These are phyloP conservation scores for Himantopus leucocephalus DNA, from an alignment of 2,113 vertebrate species.

Conservation along the genomic window DNA sequence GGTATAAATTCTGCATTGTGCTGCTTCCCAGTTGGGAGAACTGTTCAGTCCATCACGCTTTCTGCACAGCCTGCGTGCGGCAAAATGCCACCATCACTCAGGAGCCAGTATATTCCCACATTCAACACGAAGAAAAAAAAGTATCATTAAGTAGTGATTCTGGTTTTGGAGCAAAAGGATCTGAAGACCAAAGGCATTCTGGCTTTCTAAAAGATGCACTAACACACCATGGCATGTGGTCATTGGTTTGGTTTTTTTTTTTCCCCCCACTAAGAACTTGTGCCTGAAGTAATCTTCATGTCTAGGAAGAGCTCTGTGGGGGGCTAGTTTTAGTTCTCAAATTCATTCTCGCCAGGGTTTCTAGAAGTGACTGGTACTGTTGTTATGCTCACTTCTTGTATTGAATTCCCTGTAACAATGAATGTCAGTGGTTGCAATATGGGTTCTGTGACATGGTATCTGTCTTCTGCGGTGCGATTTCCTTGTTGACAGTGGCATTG, in stretches of 20 bases:
- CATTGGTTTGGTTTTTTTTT: not conserved
- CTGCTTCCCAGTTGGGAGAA: accelerated
- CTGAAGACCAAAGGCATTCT: not conserved
- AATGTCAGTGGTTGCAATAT: not conserved
- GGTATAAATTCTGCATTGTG: not conserved
- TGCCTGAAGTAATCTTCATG: not conserved
- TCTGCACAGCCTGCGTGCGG: not conserved
- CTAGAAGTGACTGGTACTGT: not conserved
- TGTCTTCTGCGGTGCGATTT: not conserved
- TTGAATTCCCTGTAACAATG: not conserved
- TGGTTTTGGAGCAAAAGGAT: not conserved
- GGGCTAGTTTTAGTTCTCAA: not conserved
- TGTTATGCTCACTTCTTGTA: not conserved
- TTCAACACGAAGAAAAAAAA: not conserved
- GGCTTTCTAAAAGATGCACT: not conserved
- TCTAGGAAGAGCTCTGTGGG: not conserved
- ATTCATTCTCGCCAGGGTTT: not conserved
- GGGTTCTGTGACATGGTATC: not conserved
- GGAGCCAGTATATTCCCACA: not conserved
- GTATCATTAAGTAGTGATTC: not conserved
- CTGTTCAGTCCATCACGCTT: not conserved
- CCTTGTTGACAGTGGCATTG: not conserved
- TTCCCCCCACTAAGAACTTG: not conserved
- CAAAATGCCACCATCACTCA: not conserved
- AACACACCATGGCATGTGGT: not conserved